Conservation (phyloP, 2,797 vertebrate genomes). For the Poecilia velifera region DNA sequence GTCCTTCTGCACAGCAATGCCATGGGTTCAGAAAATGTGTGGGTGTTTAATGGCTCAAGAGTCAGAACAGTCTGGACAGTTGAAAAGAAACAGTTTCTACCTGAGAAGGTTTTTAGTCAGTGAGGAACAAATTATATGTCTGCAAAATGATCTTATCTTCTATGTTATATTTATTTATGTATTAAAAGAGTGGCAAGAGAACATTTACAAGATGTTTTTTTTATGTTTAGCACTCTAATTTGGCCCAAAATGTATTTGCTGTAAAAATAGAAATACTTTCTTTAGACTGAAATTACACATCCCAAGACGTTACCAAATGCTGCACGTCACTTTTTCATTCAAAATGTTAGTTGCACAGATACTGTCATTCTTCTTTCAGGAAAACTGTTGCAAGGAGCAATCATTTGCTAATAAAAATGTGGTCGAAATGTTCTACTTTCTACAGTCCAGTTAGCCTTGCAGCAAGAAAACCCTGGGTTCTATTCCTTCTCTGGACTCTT, state of each 20-base stretch:
- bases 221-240: no score
- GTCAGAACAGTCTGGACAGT: neutral
- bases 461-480: no score
- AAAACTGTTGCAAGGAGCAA: neutral
- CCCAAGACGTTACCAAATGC: neutral
- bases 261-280: neutral
- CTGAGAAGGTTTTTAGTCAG: neutral
- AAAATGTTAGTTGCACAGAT: neutral
- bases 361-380: neutral
- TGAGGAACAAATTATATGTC: neutral
- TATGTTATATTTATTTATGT: neutral
- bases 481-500: no score
- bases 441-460: no score
- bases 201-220: neutral
- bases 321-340: neutral
- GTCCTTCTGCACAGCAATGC: neutral
- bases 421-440: no score
- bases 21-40: neutral
- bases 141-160: neutral
- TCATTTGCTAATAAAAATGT: neutral
- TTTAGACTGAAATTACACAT: neutral
- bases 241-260: neutral
- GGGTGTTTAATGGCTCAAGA: neutral
- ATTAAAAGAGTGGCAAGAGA: neutral
- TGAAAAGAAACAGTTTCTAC: neutral